A percentile compares a stretch with the other conserved stretches of the same genome.
Conservation (phyloP, 2,888 invertebrate genomes). For the Tuberolachnus salignus region DNA sequence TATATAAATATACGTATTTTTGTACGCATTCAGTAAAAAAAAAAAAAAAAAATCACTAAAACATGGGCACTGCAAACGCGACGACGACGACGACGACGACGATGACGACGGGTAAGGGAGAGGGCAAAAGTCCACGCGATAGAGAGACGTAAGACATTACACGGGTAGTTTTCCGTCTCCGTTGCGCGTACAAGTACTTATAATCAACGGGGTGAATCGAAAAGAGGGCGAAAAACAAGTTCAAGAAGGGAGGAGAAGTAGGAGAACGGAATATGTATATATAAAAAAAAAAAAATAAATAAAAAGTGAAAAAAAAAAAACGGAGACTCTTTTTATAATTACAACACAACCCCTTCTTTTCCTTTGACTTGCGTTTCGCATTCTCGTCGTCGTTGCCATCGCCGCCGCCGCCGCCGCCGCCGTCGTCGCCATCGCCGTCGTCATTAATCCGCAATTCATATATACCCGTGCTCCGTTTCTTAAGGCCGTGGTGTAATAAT, state of each 20-base stretch:
- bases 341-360: slow-evolving; percentile 56
- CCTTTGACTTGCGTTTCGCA: slow-evolving; percentile 46
- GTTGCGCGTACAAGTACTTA: slow-evolving; percentile 47
- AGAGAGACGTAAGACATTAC: slow-evolving; percentile 51
- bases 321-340: slow-evolving; percentile 55
- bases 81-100: not conserved
- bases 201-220: slow-evolving; percentile 56
- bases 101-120: not conserved
- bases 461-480: slow-evolving; percentile 40
- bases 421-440: slow-evolving; percentile 24
- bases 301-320: slow-evolving; percentile 34
- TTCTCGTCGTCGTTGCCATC: slow-evolving; percentile 50
- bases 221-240: slow-evolving; percentile 56
- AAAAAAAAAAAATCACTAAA: slow-evolving; percentile 48
- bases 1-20: not conserved
- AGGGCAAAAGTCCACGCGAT: slow-evolving; percentile 48
- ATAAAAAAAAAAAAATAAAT: not conserved
- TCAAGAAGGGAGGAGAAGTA: slow-evolving; percentile 37
- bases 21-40: not conserved
- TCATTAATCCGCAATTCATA: slow-evolving; percentile 56
- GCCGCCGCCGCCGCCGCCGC: slow-evolving; percentile 9
- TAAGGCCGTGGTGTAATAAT: slow-evolving; percentile 53
- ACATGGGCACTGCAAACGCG: not conserved
- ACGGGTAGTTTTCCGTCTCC: slow-evolving; percentile 52
- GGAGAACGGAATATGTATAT: slow-evolving; percentile 15